phyloP scores from a whole-genome alignment of 2,797 vertebrate species.

The Pseudochromis fuscus region DNA sequence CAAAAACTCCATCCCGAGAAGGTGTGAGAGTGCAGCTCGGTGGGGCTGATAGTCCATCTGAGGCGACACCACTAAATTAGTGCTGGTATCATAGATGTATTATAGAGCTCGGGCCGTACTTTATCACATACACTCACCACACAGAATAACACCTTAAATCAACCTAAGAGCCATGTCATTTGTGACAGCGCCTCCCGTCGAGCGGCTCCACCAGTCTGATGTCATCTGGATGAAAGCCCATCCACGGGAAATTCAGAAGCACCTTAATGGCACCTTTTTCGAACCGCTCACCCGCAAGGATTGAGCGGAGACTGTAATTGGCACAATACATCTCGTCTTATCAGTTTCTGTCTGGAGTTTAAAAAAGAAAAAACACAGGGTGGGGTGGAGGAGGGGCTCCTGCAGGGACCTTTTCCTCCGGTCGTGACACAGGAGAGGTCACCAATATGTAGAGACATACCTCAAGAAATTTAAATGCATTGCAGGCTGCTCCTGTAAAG shows the following conservation, averaged over 20 bases:
- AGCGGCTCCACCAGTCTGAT: slow-evolving; percentile 56
- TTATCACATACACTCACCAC: slow-evolving; percentile 73
- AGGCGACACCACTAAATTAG: slow-evolving; percentile 70
- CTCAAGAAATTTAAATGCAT: slow-evolving; percentile 68
- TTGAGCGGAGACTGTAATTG: slow-evolving; percentile 63
- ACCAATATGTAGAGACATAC: slow-evolving; percentile 48
- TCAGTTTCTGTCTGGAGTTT: slow-evolving; percentile 67
- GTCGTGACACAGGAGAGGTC: slow-evolving; percentile 56
- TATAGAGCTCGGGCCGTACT: slow-evolving; percentile 62
- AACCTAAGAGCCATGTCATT: slow-evolving; percentile 71
- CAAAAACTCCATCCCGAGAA: slow-evolving; percentile 56
- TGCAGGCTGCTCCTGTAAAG: slow-evolving; percentile 53
- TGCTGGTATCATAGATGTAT: slow-evolving; percentile 75
- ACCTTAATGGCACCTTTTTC: slow-evolving; percentile 73
- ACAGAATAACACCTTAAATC: slow-evolving; percentile 82
- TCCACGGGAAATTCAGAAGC: slow-evolving; percentile 64
- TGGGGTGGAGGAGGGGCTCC: slow-evolving; percentile 43
- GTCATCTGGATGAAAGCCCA: slow-evolving; percentile 70
- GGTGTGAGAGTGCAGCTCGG: slow-evolving; percentile 42
- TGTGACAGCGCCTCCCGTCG: slow-evolving; percentile 52
- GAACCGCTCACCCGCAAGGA: slow-evolving; percentile 51
- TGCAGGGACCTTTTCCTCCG: slow-evolving; percentile 51
- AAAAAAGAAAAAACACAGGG: too few relatives aligned
- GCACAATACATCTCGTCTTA: slow-evolving; percentile 69
- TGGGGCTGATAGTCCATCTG: slow-evolving; percentile 62